Evolutionary conservation across 2,113 vertebrate species (phyloP), one percentile per base, ranked within the genome.

Genomic region (Baryphthengus martii): DNA sequence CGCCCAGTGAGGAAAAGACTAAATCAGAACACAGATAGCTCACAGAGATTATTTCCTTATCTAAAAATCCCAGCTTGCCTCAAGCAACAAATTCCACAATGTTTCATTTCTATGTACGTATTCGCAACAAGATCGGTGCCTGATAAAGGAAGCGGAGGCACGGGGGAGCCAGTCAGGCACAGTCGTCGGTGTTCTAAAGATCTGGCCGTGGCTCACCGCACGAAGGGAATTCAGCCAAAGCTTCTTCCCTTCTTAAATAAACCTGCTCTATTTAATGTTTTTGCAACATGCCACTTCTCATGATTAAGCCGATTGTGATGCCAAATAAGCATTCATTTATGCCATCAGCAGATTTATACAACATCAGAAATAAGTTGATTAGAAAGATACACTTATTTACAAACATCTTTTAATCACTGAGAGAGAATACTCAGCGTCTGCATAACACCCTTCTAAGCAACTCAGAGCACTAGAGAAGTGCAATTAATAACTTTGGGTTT

Each of bases 341-440:
- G 92, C 83, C 85, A 96, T 81, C 90, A 89, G 82, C 76, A 96
- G 88, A 81, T 62, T 77, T 84, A 50, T 3, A 21, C 68, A 93
- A 90, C 88, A 90, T 45, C 75, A 93, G 72, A 93, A 96, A 80
- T 91, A 91, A 89, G 87, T 42, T 94, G 91, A 95, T 96, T 94
- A 88, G 63, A 53, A 95, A 88, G 59, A 88, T 39, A 83, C 4
- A 47, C 24, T 86, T 96, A 96, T 96, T 95, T 96, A 90, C 96
- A 96, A 96, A 96, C 90, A 96, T 70, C 47, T 94, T 93, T 81
- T 96, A 96, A 96, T 95, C 90, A 95, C 79, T 40, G 56, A 62
- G 90, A 91, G 44, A 37, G 92, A 92, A 92, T n/a, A 89, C 29
- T 90, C 68, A 75, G 76, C 65, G 78, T 72, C 84, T 93, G 68